Evolutionary conservation across 2,888 invertebrate genomes (phyloP).

Genomic region (Romanomermis culicivorax): DNA sequence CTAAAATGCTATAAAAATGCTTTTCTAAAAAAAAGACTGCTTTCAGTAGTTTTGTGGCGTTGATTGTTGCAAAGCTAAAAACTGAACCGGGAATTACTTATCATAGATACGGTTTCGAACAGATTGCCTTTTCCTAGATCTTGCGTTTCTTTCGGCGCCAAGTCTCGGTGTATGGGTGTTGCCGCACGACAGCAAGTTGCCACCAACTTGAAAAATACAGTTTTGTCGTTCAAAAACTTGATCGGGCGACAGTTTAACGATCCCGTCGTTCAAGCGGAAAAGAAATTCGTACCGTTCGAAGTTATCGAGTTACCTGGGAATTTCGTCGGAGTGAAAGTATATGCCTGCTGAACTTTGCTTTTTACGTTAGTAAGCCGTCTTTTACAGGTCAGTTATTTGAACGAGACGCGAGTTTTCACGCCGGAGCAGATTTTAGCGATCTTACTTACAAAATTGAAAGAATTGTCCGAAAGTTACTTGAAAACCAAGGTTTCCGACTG

Average conservation of each 20-base stretch:
- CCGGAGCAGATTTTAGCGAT: constrained; percentile 89
- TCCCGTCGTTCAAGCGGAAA: constrained; percentile 58
- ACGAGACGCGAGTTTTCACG: constrained; percentile 55
- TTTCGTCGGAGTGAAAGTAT: constrained; percentile 61
- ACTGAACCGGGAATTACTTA: too few relatives aligned
- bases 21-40: too few relatives aligned
- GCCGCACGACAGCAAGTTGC: constrained; percentile 89
- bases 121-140: constrained; percentile 51
- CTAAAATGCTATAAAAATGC: too few relatives aligned
- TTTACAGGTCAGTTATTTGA: constrained; percentile 52
- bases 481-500: constrained; percentile 41
- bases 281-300: constrained; percentile 54
- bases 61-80: too few relatives aligned
- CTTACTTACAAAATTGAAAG: constrained; percentile 86
- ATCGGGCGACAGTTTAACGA: constrained; percentile 74
- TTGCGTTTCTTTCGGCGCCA: constrained; percentile 79
- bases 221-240: constrained; percentile 73
- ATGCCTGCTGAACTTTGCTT: background rate
- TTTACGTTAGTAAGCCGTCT: too few relatives aligned
- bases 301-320: constrained; percentile 54
- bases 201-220: constrained; percentile 89
- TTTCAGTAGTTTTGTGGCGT: too few relatives aligned
- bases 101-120: too few relatives aligned
- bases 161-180: constrained; percentile 75
- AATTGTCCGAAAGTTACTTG: constrained; percentile 59